Evolutionary conservation across 2,888 invertebrate genomes (phyloP), one percentile per base, ranked within the genome.

Genomic region (Monopis laevigella): DNA sequence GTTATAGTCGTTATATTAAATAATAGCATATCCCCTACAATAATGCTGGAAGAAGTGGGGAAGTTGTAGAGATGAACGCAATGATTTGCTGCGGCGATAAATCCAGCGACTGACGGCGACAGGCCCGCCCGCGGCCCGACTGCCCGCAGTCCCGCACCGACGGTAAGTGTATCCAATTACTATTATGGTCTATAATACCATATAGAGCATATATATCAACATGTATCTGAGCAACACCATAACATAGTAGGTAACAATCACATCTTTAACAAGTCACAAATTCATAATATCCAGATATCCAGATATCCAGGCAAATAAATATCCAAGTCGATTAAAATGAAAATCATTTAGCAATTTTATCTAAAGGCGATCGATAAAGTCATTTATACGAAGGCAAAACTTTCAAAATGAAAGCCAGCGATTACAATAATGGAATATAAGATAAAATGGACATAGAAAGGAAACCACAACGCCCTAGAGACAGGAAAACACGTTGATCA

Each of bases 141-240:
- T 58, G 61, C 58, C 63, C 71, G 28, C 40, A 16, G 55, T 58
- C n/a, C n/a, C 53, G 28, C 40, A 16, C 56, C 59, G 62, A 58
- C 63, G 64, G 63, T 69, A 72, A 71, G 68, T 70, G 69, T 71
- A 72, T 72, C 73, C 73, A 73, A 74, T 75, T 74, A 75, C 62
- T 54, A 61, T 55, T 63, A 68, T 65, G 63, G 64, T 58, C 55
- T 59, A 64, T 36, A 36, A 36, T 36, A 36, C 36, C 36, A 36
- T 36, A 21, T 21, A 21, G 36, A 36, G 36, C 36, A 36, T 21
- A 36, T 36, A 36, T 13, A 21, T 36, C 19, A 21, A n/a, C 18
- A 2, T 11, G 21, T 21, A 36, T n/a, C n/a, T n/a, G n/a, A 36
- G 21, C 21, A 36, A 21, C 32, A 32, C 32, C 32, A 32, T n/a